phyloP scores from a whole-genome alignment of 2,888 invertebrate species.

The Cylindroiulus punctatus region DNA sequence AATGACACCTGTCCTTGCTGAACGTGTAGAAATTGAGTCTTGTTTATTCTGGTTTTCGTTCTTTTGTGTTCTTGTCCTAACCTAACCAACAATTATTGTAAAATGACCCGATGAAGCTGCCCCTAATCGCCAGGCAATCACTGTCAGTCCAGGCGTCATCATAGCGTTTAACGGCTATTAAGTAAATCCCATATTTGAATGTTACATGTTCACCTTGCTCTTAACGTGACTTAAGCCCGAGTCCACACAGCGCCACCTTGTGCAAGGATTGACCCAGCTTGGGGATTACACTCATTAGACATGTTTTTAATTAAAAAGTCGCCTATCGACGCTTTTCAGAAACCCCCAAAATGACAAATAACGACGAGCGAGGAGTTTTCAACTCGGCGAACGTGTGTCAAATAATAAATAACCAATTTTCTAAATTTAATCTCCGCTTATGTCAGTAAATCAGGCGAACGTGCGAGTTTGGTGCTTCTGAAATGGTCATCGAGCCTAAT shows the following conservation, averaged over 20 bases:
- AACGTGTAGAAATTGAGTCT: too few relatives aligned
- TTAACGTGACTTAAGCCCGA: too few relatives aligned
- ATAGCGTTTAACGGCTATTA: too few relatives aligned
- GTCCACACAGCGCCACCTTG: not conserved
- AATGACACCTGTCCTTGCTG: too few relatives aligned
- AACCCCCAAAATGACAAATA: constrained; percentile 11
- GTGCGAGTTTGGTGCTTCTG: not conserved
- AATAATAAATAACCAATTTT: constrained; percentile 28
- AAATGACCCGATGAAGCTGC: too few relatives aligned
- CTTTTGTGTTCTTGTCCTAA: too few relatives aligned
- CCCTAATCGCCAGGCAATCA: too few relatives aligned
- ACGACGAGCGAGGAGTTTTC: not conserved
- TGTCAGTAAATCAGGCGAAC: constrained; percentile 17
- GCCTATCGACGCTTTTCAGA: not conserved
- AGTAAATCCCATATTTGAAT: too few relatives aligned
- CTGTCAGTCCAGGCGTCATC: too few relatives aligned
- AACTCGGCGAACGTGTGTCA: not conserved
- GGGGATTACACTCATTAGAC: not conserved
- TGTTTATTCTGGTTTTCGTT: too few relatives aligned
- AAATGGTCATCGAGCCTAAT: not conserved
- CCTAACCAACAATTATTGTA: too few relatives aligned
- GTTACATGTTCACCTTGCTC: too few relatives aligned
- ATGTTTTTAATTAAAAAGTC: constrained; percentile 11
- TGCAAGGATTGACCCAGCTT: not conserved
- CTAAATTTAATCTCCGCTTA: not conserved